These are phyloP conservation scores for Nannobrachium achirus DNA, from an alignment of 2,113 vertebrate species.

Conservation along the genomic window DNA sequence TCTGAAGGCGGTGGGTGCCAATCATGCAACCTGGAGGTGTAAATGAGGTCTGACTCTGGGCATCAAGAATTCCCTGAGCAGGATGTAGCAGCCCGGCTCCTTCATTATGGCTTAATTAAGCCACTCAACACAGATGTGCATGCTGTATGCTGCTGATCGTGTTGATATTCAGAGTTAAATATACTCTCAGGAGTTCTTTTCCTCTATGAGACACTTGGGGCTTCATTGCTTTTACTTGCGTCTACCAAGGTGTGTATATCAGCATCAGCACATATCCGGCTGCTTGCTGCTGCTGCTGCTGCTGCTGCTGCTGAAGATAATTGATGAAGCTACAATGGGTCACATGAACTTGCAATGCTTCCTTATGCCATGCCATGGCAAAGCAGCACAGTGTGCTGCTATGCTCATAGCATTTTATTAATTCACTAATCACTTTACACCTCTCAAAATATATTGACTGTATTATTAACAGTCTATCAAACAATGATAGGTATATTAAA, in stretches of 20 bases:
- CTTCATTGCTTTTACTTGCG: conserved; percentile 32
- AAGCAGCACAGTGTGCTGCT: conserved; percentile 38
- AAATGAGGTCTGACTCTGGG: conserved; percentile 55
- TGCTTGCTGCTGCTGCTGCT: conserved; percentile 25
- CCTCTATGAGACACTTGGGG: conserved; percentile 14
- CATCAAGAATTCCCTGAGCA: conserved; percentile 46
- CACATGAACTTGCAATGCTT: conserved; percentile 19
- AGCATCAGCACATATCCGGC: conserved; percentile 33
- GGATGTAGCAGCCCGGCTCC: conserved; percentile 33
- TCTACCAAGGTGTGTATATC: conserved; percentile 43
- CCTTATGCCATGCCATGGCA: conserved; percentile 25
- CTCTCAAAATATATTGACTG: too few species aligned
- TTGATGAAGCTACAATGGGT: conserved; percentile 30
- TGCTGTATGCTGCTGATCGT: conserved; percentile 56
- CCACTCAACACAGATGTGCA: conserved; percentile 52
- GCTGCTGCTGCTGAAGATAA: conserved; percentile 33
- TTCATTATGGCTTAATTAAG: conserved; percentile 73
- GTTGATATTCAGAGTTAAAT: conserved; percentile 39
- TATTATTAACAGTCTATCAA: too few species aligned
- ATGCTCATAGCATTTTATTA: conserved; percentile 30
- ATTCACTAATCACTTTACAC: too few species aligned
- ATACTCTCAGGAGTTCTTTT: conserved; percentile 35
- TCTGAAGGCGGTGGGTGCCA: conserved; percentile 44
- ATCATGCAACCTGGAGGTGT: conserved; percentile 51
- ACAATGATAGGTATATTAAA: too few species aligned